A percentile compares a stretch with the other conserved stretches of the same genome.
phyloP scores from a whole-genome alignment of 1,140 invertebrate genomes.

The Neodiprion fabricii region DNA sequence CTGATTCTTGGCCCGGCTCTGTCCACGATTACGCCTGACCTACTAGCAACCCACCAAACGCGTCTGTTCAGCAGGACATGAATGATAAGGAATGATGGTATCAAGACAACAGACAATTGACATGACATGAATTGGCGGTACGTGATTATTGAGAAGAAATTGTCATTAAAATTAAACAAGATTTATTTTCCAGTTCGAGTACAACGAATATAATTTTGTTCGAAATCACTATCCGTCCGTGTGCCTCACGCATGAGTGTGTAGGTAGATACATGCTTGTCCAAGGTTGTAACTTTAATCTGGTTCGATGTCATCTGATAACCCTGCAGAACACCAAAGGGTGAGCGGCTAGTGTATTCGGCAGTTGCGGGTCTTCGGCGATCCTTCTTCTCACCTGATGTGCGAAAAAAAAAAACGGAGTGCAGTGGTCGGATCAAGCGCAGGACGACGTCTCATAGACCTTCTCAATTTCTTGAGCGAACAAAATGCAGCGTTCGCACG shows the following conservation, averaged over 20 bases:
- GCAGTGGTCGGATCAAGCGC: not conserved
- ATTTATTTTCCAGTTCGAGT: no score
- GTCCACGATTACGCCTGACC: no score
- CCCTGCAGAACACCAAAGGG: not conserved
- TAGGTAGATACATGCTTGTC: not conserved
- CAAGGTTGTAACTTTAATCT: slow-evolving; percentile 7
- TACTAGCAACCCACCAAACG: no score
- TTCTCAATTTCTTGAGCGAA: not conserved
- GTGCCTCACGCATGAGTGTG: not conserved
- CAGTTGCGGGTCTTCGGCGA: not conserved
- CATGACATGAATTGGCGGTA: no score
- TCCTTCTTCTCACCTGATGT: not conserved
- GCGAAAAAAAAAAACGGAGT: not conserved
- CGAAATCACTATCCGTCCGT: not conserved
- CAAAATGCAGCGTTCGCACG: not conserved
- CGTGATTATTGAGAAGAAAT: no score
- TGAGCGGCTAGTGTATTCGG: not conserved
- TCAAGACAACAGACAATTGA: no score
- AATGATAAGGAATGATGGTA: no score
- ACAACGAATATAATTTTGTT: not conserved
- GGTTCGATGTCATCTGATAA: not conserved
- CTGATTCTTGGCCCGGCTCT: no score
- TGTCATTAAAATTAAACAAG: no score
- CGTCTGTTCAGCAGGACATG: no score
- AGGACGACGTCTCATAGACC: not conserved